Evolutionary conservation across 92 coral and sea anemone genomes (phyloP), one percentile per base, ranked within the genome.

Genomic region (Bergia puertoricense): DNA sequence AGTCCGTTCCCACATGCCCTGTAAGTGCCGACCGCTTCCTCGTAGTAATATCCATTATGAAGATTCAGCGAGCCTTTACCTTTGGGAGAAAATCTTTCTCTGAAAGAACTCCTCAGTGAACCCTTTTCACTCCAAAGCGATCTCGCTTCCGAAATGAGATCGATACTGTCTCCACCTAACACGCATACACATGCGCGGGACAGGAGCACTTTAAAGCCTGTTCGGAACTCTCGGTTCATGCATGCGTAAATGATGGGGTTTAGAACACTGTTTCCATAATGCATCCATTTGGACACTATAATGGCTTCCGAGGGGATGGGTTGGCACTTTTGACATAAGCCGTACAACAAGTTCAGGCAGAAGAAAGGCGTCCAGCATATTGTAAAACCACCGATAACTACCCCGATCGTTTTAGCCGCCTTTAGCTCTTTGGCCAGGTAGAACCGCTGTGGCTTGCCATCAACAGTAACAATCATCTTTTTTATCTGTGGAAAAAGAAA

Each of bases 341-440:
- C 96, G 75, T 90, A 92, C 46, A 92, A 80, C 77, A 97, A 88
- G 84, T 97, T 97, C 42, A 97, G 88, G 89, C 96, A 93, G 54
- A 97, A 97, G 92, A 97, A 97, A 8, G 99, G 99, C 23, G 96
- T 90, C 99, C 99, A 97, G 77, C 99, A 97, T 36, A 97, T 74
- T 48, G 96, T 73, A 76, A 97, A 97, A 2, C 96, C 98, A n/a
- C 98, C 96, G 36, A 97, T 97, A 6, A 97, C 99, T 45, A 93
- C 98, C 7, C 90, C 99, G 36, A 97, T 89, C 10, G 99, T 97
- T 77, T 97, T 97, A 5, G 99, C 99, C 1, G 99, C 99, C 81
- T 97, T 97, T 56, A 97, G 92, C 68, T 97, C 99, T 80, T 92
- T 92, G 42, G 94, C 91, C 56, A 97, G 92, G 59, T 93, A 92